Base-by-base conservation (phyloP, 2,888 invertebrate genomes). In the Drosophila vallismaia region DNA sequence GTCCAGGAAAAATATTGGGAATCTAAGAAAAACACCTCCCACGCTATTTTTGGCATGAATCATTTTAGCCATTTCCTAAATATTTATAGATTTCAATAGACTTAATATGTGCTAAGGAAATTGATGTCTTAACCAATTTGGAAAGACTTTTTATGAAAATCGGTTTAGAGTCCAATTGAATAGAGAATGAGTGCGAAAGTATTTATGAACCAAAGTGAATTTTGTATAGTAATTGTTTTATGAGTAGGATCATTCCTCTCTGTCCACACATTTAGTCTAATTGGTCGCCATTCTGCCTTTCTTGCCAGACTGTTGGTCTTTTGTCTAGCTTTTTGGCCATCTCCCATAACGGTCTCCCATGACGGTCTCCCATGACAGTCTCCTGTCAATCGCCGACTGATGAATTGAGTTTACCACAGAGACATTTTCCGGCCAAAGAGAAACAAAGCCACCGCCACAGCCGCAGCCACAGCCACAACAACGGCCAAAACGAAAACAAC, bases 301-400 rank as follows among this genome's bases (percentile, higher is more conserved):
- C 63, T 49, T 48, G 36, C 84, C 85, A 73, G 85, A 85, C 71
- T 73, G 79, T 57, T 71, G 87, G 86, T 85, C 88, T 87, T 84
- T 81, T 88, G 86, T 88, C 74, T 74, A 10, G 19, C 42, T 44
- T 24, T 44, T 24, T 44, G 79, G 48, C 38, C 59, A 76, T 49
- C 44, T 24, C 42, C 33, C 50, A 49, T 45, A 78, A 66, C 66
- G 70, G 57, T 51, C 19, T 19, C 19, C 19, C 19, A 6, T 4
- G 28, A 28, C 28, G 6, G 79, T 48, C 44, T 24, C 42, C 28
- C 50, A 49, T 45, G 81, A 63, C 66, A 71, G 57, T 51, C 70
- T 69, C 67, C 74, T 89, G 86, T 84, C 89, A 84, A 83, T 89
- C 66, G 45, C 38, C 62, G 45, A 38, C 64, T 88, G 84, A 86